Conservation (phyloP, 2,113 vertebrate genomes). For the Nerophis lumbriciformis region DNA sequence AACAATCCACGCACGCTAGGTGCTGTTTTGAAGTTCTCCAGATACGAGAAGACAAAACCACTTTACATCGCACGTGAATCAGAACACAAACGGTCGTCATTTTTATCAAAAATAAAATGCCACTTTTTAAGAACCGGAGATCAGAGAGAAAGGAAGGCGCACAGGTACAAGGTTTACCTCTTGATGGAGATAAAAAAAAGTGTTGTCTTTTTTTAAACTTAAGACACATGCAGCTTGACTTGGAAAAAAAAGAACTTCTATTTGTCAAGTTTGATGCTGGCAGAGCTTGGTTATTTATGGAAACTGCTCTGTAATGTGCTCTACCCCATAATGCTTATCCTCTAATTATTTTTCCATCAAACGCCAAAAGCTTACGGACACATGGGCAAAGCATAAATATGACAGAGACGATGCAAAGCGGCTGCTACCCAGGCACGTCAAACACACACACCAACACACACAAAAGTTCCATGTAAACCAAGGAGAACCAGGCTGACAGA, state of each 20-base stretch:
- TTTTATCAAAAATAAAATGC: constrained; percentile 17
- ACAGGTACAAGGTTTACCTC: constrained; percentile 29
- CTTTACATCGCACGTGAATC: constrained; percentile 9
- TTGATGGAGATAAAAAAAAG: constrained; percentile 1
- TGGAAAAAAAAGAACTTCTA: constrained; percentile 8
- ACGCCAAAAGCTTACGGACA: constrained; percentile 35
- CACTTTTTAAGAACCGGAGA: constrained; percentile 39
- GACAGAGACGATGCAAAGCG: constrained; percentile 23
- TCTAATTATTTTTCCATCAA: constrained; percentile 59
- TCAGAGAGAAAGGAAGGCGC: constrained; percentile 22
- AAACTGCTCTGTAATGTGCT: constrained; percentile 22
- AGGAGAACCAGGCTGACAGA: constrained; percentile 23
- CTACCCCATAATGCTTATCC: constrained; percentile 19
- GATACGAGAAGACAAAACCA: constrained; percentile 21
- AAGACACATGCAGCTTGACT: constrained; percentile 6
- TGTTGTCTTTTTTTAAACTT: constrained; percentile 11
- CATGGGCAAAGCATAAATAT: constrained; percentile 28
- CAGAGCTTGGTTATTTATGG: constrained; percentile 15
- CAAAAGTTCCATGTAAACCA: constrained; percentile 16
- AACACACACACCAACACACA: constrained; percentile 17
- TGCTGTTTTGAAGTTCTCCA: constrained; percentile 54
- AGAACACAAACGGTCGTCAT: constrained; percentile 26
- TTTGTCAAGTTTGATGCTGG: constrained; percentile 1
- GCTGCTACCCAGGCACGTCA: constrained; percentile 9
- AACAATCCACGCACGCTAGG: constrained; percentile 35